These are phyloP conservation scores for Ammospiza nelsoni DNA, from an alignment of 2,113 vertebrate species.

Conservation along the genomic window DNA sequence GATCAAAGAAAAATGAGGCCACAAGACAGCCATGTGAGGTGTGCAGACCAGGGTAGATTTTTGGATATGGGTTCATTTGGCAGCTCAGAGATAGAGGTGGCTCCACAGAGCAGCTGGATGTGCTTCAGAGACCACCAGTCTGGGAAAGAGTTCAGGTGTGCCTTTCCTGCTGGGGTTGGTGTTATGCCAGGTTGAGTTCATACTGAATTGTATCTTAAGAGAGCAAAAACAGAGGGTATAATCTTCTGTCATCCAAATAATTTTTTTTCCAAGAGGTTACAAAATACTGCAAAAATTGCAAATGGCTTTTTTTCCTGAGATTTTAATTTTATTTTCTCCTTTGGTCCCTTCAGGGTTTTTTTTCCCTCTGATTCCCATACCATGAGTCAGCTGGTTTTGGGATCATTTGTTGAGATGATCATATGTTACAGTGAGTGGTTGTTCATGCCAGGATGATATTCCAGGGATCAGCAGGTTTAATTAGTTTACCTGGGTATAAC, in stretches of 20 bases:
- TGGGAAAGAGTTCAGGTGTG: not conserved
- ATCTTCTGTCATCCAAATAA: not conserved
- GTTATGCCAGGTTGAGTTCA: not conserved
- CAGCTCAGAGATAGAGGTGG: not conserved
- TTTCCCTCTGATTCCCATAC: not conserved
- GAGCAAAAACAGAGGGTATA: not conserved
- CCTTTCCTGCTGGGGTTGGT: not conserved
- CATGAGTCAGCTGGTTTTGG: not conserved
- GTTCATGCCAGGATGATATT: not conserved
- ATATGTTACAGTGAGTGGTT: not conserved
- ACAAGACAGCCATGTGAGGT: not conserved
- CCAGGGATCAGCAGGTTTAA: not conserved
- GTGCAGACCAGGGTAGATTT: not conserved
- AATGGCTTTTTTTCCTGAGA: not conserved
- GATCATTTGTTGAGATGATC: not conserved
- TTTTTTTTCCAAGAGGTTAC: not conserved
- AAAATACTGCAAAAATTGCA: not conserved
- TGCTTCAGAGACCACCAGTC: not conserved
- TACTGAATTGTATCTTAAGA: not conserved
- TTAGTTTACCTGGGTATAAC: not conserved
- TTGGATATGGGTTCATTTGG: not conserved
- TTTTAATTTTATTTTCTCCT: not conserved
- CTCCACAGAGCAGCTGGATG: not conserved
- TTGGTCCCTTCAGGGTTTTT: not conserved
- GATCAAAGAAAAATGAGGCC: not conserved